These are phyloP conservation scores for Phodopus roborovskii DNA, from an alignment of 2,113 vertebrate species.

Conservation along the genomic window DNA sequence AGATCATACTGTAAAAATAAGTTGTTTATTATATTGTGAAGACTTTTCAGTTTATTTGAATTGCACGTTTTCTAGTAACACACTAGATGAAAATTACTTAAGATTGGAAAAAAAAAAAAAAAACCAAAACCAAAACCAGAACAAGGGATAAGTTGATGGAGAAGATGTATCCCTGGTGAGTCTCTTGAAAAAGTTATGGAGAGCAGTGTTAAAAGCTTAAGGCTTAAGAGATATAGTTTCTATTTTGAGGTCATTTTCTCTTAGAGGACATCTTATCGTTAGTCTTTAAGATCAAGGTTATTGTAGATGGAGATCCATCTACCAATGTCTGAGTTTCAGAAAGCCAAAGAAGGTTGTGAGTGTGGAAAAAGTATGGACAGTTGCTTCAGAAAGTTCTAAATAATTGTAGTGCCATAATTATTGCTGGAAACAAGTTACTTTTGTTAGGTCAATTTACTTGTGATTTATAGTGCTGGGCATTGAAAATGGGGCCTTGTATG, in stretches of 20 bases:
- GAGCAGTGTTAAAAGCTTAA: neutral
- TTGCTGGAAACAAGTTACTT: conserved; percentile 49
- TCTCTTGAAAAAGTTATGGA: neutral
- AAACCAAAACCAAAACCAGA: neutral
- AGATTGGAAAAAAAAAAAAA: neutral
- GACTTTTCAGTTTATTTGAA: conserved; percentile 51
- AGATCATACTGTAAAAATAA: conserved; percentile 24
- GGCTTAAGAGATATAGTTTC: neutral
- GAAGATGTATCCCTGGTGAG: neutral
- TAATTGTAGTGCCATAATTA: conserved; percentile 45
- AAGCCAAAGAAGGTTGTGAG: conserved; percentile 1
- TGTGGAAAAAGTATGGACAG: neutral
- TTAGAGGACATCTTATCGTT: conserved; percentile 4
- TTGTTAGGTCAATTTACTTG: conserved; percentile 33
- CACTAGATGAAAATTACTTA: conserved; percentile 38
- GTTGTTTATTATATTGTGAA: conserved; percentile 18
- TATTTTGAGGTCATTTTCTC: neutral
- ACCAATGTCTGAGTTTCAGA: conserved; percentile 36
- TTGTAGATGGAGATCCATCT: conserved; percentile 9
- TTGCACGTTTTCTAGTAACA: conserved; percentile 20
- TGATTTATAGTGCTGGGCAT: neutral
- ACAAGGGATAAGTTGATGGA: neutral
- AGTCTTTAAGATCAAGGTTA: conserved; percentile 20
- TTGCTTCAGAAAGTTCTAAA: conserved; percentile 37
- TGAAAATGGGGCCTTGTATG: neutral